phyloP scores from a whole-genome alignment of 2,113 vertebrate species.

The Rattus rattus region DNA sequence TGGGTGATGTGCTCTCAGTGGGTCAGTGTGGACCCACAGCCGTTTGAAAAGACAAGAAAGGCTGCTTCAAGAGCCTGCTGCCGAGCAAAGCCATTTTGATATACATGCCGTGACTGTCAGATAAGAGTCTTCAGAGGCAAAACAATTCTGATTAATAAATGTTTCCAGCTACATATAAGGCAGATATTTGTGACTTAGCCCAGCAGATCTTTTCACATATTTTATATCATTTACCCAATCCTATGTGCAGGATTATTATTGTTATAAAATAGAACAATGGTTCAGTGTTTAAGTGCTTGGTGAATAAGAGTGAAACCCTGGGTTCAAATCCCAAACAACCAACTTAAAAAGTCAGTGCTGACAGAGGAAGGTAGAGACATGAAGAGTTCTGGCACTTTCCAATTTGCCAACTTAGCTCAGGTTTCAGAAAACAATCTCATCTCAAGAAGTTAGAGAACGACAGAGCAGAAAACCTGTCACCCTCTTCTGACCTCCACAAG shows the following conservation, averaged over 20 bases:
- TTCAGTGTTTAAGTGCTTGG: not conserved
- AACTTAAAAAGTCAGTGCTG: too few relatives aligned
- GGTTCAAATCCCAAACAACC: not conserved
- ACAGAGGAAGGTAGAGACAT: not conserved
- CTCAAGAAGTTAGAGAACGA: not conserved
- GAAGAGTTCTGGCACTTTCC: not conserved
- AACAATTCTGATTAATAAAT: conserved; percentile 44
- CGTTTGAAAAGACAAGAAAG: not conserved
- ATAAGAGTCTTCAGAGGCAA: conserved; percentile 58
- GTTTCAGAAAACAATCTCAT: not conserved
- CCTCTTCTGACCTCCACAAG: not conserved
- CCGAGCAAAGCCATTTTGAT: conserved; percentile 67
- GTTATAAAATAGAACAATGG: conserved; percentile 8
- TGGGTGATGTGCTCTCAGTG: not conserved
- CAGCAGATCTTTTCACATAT: conserved; percentile 73
- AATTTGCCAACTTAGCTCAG: not conserved
- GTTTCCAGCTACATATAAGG: conserved; percentile 51
- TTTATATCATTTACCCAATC: conserved; percentile 67
- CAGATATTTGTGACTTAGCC: conserved; percentile 42
- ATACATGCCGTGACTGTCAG: not conserved
- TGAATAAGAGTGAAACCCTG: not conserved
- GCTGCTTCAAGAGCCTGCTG: not conserved
- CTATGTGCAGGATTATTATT: conserved; percentile 71
- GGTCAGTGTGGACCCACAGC: not conserved
- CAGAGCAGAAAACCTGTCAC: too few relatives aligned